Evolutionary conservation across 2,113 vertebrate genomes (phyloP), one percentile per base, ranked within the genome.

Genomic region (Plestiodon gilberti): DNA sequence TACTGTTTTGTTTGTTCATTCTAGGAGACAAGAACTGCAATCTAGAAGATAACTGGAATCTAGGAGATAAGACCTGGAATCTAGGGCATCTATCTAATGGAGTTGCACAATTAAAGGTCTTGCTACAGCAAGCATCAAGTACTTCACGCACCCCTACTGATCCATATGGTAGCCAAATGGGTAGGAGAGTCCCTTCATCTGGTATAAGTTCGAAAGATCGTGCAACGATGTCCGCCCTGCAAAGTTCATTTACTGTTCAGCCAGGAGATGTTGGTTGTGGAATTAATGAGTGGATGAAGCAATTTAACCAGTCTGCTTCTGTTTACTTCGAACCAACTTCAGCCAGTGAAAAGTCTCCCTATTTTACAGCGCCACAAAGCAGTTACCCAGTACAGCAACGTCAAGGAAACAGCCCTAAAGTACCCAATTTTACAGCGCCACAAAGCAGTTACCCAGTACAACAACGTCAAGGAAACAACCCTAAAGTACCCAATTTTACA

Each of bases 211-310:
- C 84, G 33, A 62, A 40, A 0, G 15, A 81, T 69, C 88, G 70
- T 87, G 83, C 89, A 74, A 0, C 30, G 55, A 11, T 81, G 38
- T 62, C 91, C 87, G 65, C 62, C 1, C 83, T 90, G 33, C 67
- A 71, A 71, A 81, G 84, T 83, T 88, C 70, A 59, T 0, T 74
- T 69, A 79, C 61, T 80, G 52, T 78, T 86, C 81, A 91, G 61
- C n/a, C 81, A 67, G 85, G 76, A 59, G 55, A 9, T 61, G 22
- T 83, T 88, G 73, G 33, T 79, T 48, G 28, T 38, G 90, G 73
- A 59, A 15, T 89, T 43, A 74, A 74, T 6, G 81, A 90, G 9
- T 89, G 92, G 91, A 71, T 87, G 81, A 87, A 79, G 22, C 69
- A 78, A 61, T 82, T 92, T 73, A 75, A 57, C 15, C 74, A 0